These are phyloP conservation scores for Turritopsis rubra DNA, from an alignment of 30 jellyfish, hydroid and myxozoan genomes.

Conservation along the genomic window DNA sequence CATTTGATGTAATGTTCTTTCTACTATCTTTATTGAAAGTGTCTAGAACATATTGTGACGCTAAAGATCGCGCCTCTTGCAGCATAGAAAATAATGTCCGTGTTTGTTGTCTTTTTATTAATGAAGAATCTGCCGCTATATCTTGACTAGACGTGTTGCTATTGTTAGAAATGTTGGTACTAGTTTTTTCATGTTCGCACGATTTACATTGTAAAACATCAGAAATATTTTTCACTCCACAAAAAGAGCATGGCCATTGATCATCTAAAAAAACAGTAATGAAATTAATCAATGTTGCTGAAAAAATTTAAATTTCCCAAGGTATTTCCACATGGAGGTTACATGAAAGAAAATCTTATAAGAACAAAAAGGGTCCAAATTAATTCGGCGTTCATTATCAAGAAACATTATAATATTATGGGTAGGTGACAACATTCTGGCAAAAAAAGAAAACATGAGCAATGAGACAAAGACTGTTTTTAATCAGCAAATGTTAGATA, in stretches of 20 bases:
- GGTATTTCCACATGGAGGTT: no score
- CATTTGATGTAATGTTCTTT: neutral
- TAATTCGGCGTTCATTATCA: no score
- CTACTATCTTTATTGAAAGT: neutral
- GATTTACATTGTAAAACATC: neutral
- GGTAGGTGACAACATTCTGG: no score
- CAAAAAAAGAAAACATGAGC: no score
- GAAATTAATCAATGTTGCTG: no score
- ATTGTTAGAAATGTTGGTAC: neutral
- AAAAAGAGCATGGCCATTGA: neutral
- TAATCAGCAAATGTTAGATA: no score
- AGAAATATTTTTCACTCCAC: neutral
- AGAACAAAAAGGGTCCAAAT: no score
- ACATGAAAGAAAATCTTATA: no score
- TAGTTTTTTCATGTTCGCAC: neutral
- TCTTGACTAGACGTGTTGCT: neutral
- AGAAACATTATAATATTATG: no score
- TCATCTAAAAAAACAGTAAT: neutral
- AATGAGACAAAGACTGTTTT: no score
- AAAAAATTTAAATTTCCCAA: no score
- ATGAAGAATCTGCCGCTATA: neutral
- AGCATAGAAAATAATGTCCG: neutral
- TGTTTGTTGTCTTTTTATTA: neutral
- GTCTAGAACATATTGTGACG: neutral
- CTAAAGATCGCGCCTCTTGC: slow-evolving; percentile 3